Evolutionary conservation across 2,113 vertebrate genomes (phyloP), one percentile per base, ranked within the genome.

Genomic region (Isurus oxyrinchus): DNA sequence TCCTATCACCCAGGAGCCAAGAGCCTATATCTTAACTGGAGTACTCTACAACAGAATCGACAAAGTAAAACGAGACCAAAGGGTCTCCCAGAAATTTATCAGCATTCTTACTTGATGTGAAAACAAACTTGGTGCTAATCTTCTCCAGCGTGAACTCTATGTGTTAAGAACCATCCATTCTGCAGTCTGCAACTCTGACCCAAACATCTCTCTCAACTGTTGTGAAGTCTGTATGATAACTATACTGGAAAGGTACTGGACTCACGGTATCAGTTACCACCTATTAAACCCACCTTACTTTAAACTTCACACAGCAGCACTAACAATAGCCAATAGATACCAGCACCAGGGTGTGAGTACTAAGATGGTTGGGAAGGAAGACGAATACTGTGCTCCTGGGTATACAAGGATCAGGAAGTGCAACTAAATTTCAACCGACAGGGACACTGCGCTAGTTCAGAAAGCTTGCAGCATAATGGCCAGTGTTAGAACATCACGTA

Each of bases 401-500:
- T 40, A 63, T 66, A 40, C 13, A 14, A 66, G 59, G 90, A 21
- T n/a, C 40, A n/a, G 49, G n/a, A 57, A 67, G 35, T 84, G 25
- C 53, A 59, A 67, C 5, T 84, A 19, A 67, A 96, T 81, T 19
- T 86, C 57, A 53, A 25, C 21, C 19, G 31, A 87, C 2, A 59
- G 44, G 6, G 13, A 27, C 55, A 55, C 59, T 55, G 16, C n/a
- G 6, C n/a, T 63, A 5, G n/a, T 94, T 4, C 66, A 96, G 76
- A 19, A 31, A 31, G 19, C 2, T 19, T 35, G 96, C 40, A 35
- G 95, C 95, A 31, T 4, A 72, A 35, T 72, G 44, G 5, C 2
- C 53, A 66, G 16, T 49, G 10, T 88, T 25, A 66, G 25, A 5
- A 31, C 25, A 96, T 97, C 94, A 97, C 97, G 53, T 96, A 98